A percentile compares a stretch with the other conserved stretches of the same genome.
Evolutionary conservation across 1,140 invertebrate species (phyloP).

Genomic region (Anadara kagoshimensis): DNA sequence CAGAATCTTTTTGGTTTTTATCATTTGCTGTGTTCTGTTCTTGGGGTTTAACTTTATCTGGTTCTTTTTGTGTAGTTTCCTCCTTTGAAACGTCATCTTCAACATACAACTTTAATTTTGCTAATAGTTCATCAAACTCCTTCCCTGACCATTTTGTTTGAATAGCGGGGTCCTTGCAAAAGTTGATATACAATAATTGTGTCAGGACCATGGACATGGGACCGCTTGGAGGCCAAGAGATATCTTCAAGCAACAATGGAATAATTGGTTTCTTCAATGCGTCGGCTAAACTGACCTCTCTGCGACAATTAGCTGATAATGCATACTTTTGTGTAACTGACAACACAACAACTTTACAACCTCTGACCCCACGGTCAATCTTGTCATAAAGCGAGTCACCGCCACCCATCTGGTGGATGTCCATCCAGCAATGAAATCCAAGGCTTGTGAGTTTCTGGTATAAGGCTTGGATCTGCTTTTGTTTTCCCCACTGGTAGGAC

Average conservation of each 20-base stretch:
- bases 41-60: no score
- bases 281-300: slow-evolving; percentile 67
- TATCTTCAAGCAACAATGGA: slow-evolving; percentile 64
- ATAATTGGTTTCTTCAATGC: slow-evolving; percentile 67
- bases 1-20: no score
- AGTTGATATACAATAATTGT: slow-evolving; percentile 63
- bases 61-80: no score
- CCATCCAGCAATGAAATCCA: slow-evolving; percentile 69
- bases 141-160: slow-evolving; percentile 54
- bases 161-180: slow-evolving; percentile 44
- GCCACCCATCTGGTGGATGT: slow-evolving; percentile 72
- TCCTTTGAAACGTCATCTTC: no score
- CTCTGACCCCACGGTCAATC: slow-evolving; percentile 68
- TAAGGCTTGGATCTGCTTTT: slow-evolving; percentile 62
- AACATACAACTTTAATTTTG: no score
- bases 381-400: slow-evolving; percentile 71
- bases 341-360: slow-evolving; percentile 60
- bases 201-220: slow-evolving; percentile 70
- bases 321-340: slow-evolving; percentile 70
- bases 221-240: slow-evolving; percentile 67
- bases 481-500: slow-evolving; percentile 71
- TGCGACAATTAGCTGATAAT: slow-evolving; percentile 65
- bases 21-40: no score
- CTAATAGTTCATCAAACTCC: slow-evolving; percentile 51
- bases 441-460: slow-evolving; percentile 54